Conservation (phyloP, 2,113 vertebrate genomes). For the Urocynchramus pylzowi region DNA sequence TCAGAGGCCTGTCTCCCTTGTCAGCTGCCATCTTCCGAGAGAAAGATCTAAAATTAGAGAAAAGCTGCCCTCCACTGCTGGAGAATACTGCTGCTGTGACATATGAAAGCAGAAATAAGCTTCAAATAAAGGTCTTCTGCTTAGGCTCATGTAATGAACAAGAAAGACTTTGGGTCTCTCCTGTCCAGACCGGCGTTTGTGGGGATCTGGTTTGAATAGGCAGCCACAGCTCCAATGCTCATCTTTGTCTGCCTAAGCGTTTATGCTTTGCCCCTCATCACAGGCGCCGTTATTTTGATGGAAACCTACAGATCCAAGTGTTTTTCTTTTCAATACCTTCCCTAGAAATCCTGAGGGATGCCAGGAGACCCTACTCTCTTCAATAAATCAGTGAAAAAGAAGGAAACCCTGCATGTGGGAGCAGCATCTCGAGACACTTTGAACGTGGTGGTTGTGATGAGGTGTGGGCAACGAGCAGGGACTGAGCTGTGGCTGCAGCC, state of each 20-base stretch:
- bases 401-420: background rate
- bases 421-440: fast-evolving
- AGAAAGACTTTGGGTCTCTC: constrained; percentile 25
- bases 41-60: constrained; percentile 63
- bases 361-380: background rate
- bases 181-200: fast-evolving
- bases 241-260: constrained; percentile 32
- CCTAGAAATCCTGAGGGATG: background rate
- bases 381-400: background rate
- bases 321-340: constrained; percentile 1
- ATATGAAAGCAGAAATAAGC: constrained; percentile 35
- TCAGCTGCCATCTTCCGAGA: constrained; percentile 60
- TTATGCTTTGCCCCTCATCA: constrained; percentile 16
- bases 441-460: fast-evolving
- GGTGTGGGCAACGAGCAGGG: fast-evolving
- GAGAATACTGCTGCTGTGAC: constrained; percentile 56
- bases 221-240: background rate
- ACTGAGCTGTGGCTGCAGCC: background rate
- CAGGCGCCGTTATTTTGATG: background rate
- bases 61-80: constrained; percentile 64
- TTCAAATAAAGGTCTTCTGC: constrained; percentile 48
- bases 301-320: background rate
- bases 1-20: constrained; percentile 54
- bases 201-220: background rate
- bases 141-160: constrained; percentile 1